Conservation (phyloP, 2,797 vertebrate species). For the Gambelia wislizenii region DNA sequence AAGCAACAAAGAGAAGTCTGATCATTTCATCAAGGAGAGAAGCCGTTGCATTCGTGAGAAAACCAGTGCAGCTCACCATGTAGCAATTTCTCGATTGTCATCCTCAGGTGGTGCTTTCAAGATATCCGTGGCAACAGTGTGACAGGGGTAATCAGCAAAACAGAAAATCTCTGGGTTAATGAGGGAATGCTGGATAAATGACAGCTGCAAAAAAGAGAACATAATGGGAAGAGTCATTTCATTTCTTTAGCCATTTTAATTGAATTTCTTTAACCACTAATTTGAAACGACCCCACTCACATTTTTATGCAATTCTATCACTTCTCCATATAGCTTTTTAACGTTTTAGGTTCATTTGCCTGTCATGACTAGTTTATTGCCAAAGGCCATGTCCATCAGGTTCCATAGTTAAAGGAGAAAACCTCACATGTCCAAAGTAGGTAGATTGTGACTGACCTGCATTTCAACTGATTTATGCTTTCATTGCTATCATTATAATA, state of each 20-base stretch:
- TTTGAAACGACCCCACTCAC: too few species aligned
- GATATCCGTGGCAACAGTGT: constrained; percentile 96
- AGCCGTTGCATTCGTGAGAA: neutral
- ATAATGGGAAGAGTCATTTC: constrained; percentile 1
- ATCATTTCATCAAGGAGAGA: neutral
- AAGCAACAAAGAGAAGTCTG: neutral
- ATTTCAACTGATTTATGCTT: neutral
- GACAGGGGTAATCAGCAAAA: constrained; percentile 97
- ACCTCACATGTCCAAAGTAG: neutral
- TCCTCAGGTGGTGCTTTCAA: constrained; percentile 99
- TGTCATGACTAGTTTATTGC: neutral
- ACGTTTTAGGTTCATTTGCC: neutral
- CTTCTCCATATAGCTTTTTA: neutral
- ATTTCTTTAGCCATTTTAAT: neutral
- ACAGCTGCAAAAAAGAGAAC: constrained; percentile 83
- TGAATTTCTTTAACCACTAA: too few species aligned
- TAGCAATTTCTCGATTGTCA: constrained; percentile 98
- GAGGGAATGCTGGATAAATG: constrained; percentile 98
- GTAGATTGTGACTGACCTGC: neutral
- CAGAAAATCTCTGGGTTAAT: constrained; percentile 98
- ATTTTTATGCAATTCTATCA: neutral
- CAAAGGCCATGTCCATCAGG: neutral
- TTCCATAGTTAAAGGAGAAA: too few species aligned
- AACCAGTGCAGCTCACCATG: constrained; percentile 84
- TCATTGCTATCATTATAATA: neutral